Evolutionary conservation across 2,888 invertebrate species (phyloP).

Genomic region (Troides helena): DNA sequence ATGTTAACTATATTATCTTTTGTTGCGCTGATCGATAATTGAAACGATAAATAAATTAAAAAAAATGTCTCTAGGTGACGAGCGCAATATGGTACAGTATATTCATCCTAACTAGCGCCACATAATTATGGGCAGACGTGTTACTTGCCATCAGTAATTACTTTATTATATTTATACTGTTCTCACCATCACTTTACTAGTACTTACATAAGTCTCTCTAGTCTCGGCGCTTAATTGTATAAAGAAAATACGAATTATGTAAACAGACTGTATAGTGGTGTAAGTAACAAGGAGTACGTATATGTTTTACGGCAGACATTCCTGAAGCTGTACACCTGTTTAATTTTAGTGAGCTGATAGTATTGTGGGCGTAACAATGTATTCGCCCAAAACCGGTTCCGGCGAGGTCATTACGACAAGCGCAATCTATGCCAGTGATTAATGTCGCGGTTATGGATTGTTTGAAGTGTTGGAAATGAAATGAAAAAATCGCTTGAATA

Average conservation of each 20-base stretch:
- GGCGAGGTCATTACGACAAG: constrained; percentile 25
- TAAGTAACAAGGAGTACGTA: neutral
- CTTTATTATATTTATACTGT: neutral
- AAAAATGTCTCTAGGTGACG: no score
- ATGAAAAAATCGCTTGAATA: neutral
- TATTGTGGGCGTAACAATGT: constrained; percentile 22
- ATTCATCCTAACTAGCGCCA: no score
- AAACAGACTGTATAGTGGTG: neutral
- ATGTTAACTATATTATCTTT: no score
- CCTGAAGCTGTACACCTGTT: constrained; percentile 21
- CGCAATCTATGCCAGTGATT: constrained; percentile 18
- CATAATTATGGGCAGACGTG: no score
- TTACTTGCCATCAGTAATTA: no score
- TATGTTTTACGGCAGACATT: constrained; percentile 13
- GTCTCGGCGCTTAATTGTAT: no score
- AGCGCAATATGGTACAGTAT: no score
- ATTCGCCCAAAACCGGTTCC: constrained; percentile 29
- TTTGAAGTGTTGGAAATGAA: neutral
- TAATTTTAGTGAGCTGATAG: constrained; percentile 23
- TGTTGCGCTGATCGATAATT: no score
- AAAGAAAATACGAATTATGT: no score
- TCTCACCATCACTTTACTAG: no score
- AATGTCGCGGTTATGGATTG: constrained; percentile 3
- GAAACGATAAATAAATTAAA: no score
- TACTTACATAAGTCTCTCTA: no score